These are phyloP conservation scores for Coelinius sp. DNA, from an alignment of 2,888 invertebrate genomes.

Conservation along the genomic window DNA sequence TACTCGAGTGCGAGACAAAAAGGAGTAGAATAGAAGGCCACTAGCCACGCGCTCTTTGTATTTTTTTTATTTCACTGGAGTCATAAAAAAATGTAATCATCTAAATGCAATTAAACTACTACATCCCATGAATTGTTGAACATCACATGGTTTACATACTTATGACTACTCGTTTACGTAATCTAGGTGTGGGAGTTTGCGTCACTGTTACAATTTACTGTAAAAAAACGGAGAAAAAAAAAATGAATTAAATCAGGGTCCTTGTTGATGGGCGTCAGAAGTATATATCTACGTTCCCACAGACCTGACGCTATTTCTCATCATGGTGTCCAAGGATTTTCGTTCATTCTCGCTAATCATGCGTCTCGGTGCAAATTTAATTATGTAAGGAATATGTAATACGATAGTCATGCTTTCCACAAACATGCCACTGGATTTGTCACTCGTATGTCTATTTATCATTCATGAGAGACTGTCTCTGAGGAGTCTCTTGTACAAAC, in stretches of 20 bases:
- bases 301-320: slow-evolving; percentile 10
- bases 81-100: not conserved
- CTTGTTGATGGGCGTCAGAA: slow-evolving; percentile 20
- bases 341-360: slow-evolving; percentile 32
- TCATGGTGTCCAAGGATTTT: slow-evolving; percentile 15
- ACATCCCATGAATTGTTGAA: not conserved
- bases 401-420: slow-evolving; percentile 22
- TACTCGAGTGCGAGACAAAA: slow-evolving; percentile 27
- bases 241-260: not conserved
- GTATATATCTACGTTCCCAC: slow-evolving; percentile 34
- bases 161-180: not conserved
- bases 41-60: slow-evolving; percentile 21
- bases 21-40: slow-evolving; percentile 1
- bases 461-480: not conserved
- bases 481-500: too few species aligned
- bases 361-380: slow-evolving; percentile 21
- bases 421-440: not conserved
- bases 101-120: not conserved
- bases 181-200: slow-evolving; percentile 1
- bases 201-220: not conserved
- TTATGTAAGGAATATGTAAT: slow-evolving; percentile 32
- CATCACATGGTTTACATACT: not conserved
- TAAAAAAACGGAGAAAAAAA: slow-evolving; percentile 1
- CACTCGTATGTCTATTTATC: not conserved
- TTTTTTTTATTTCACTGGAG: not conserved